Evolutionary conservation across 2,113 vertebrate species (phyloP).

Genomic region (Ancistrus triradiatus): DNA sequence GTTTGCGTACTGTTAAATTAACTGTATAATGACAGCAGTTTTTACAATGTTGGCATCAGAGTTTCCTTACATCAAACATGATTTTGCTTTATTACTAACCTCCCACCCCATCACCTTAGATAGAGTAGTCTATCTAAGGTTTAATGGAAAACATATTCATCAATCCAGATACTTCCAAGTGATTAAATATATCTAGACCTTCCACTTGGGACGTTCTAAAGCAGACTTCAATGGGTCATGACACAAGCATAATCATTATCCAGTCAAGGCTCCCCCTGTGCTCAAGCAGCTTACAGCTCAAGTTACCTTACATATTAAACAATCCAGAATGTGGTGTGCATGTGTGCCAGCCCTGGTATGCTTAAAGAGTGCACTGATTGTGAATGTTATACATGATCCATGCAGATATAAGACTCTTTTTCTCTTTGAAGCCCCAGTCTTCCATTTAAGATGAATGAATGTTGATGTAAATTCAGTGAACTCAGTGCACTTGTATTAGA

Average conservation of each 20-base stretch:
- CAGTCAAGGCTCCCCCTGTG: slow-evolving; percentile 15
- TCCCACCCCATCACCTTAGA: not conserved
- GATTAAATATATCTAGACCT: slow-evolving; percentile 47
- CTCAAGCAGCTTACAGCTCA: slow-evolving; percentile 31
- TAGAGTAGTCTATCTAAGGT: too few species aligned
- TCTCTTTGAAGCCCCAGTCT: too few species aligned
- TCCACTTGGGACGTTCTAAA: slow-evolving; percentile 45
- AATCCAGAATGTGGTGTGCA: not conserved
- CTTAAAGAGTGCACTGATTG: not conserved
- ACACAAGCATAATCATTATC: slow-evolving; percentile 41
- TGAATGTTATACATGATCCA: not conserved
- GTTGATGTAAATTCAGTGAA: too few species aligned
- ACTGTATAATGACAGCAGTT: too few species aligned
- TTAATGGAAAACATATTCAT: slow-evolving; percentile 22
- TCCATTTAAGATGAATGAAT: too few species aligned
- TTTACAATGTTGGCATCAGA: too few species aligned
- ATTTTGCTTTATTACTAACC: not conserved
- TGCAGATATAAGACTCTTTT: too few species aligned
- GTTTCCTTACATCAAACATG: too few species aligned
- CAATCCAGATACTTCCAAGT: slow-evolving; percentile 45
- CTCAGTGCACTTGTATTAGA: too few species aligned
- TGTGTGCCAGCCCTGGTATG: not conserved
- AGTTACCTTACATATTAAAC: slow-evolving; percentile 14
- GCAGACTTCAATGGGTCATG: slow-evolving; percentile 46
- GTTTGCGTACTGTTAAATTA: too few species aligned